phyloP scores from a whole-genome alignment of 2,888 invertebrate species.

The Biston betularia region DNA sequence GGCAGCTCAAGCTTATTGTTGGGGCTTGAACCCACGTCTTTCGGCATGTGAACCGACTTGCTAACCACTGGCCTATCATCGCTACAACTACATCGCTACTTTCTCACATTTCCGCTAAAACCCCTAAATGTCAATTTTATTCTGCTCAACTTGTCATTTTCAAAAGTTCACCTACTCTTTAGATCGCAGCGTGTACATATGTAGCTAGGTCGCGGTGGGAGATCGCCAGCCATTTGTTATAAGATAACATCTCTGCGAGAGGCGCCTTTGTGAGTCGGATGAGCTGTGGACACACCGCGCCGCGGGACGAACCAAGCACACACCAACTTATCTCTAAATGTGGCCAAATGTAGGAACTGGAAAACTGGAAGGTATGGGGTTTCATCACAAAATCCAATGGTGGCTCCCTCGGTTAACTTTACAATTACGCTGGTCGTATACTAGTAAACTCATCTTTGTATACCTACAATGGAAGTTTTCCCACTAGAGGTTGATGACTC shows the following conservation, averaged over 20 bases:
- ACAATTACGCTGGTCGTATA: background rate
- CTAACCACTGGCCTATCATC: no score
- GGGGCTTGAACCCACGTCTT: no score
- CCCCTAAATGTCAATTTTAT: background rate
- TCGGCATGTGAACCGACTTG: no score
- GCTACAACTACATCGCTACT: no score
- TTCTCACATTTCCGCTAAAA: background rate
- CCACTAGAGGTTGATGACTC: slow-evolving; percentile 4
- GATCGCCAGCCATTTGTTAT: slow-evolving; percentile 23
- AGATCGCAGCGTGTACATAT: background rate
- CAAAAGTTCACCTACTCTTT: slow-evolving; percentile 8
- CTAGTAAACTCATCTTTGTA: slow-evolving; percentile 1
- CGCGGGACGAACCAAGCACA: slow-evolving; percentile 4
- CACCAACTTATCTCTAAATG: background rate
- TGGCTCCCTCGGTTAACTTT: background rate
- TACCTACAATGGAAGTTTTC: slow-evolving; percentile 15
- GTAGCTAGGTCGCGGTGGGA: slow-evolving; percentile 7
- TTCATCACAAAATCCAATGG: background rate
- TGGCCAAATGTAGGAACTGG: background rate
- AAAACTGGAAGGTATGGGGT: background rate
- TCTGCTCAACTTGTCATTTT: background rate
- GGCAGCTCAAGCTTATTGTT: no score
- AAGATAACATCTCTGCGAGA: slow-evolving; percentile 21
- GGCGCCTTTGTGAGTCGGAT: slow-evolving; percentile 14
- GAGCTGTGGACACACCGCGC: slow-evolving; percentile 7